Evolutionary conservation across 2,888 invertebrate genomes (phyloP), one percentile per base, ranked within the genome.

Genomic region (Cantharis nigra): DNA sequence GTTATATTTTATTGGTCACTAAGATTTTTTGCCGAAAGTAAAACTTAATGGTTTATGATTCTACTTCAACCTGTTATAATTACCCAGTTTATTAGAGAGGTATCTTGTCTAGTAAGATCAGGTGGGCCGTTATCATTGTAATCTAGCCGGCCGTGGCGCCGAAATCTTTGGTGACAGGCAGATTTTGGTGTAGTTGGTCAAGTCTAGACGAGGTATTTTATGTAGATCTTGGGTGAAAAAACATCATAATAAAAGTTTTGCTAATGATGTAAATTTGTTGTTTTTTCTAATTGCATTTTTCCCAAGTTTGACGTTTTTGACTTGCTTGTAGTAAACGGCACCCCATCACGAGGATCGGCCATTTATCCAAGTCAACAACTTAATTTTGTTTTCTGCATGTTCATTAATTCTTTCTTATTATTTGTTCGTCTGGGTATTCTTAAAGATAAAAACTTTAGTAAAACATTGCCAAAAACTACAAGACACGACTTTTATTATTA

Each of bases 91-190:
- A 79, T 79, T 79, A 79, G 79, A 72, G 69, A 64, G 69, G 75
- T 76, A 71, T 75, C 75, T 72, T 77, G 79, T 79, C 74, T 76
- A 74, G 71, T 71, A 62, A 69, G 78, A 74, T 72, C 73, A 78
- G 73, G 76, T 33, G 69, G 33, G 71, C 65, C 74, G 78, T 77
- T 82, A 83, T 83, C 81, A 77, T 79, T 78, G 81, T 80, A 82
- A 83, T 83, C 83, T 82, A 78, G 77, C 72, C 72, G 72, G 62
- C 65, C 71, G 70, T 84, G 84, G 84, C 84, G 84, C 84, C 84
- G 74, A 65, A 20, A 80, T 70, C 64, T 75, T 71, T 81, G 81
- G 26, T 28, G 14, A 79, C 79, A 75, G 75, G 78, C 82, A 80
- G 80, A 84, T 82, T 80, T 82, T 75, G 81, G 82, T 82, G 81